These are phyloP conservation scores for Romanogobio albipinnatus DNA, from an alignment of 2,113 vertebrate species.

Conservation along the genomic window DNA sequence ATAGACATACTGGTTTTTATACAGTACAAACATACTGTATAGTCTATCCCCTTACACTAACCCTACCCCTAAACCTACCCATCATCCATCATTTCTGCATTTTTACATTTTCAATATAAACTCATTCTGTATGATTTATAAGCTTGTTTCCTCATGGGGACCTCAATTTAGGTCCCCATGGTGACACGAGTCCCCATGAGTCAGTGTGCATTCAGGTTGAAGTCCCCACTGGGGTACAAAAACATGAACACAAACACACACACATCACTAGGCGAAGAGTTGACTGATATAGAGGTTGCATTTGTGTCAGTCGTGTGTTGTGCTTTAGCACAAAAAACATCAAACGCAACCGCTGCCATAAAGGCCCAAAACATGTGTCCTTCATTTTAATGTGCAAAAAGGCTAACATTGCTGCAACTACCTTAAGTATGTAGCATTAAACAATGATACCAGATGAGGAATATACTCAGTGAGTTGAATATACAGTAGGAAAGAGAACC, in stretches of 20 bases:
- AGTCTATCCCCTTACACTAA: no score
- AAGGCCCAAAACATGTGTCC: not conserved
- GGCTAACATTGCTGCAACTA: not conserved
- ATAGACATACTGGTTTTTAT: no score
- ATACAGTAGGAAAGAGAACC: not conserved
- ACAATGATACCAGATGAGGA: not conserved
- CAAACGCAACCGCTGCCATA: not conserved
- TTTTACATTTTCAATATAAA: no score
- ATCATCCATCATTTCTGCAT: no score
- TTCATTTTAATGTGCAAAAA: constrained; percentile 2
- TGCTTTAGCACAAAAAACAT: constrained; percentile 4
- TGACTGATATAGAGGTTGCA: constrained; percentile 16
- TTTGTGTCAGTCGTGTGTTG: constrained; percentile 6
- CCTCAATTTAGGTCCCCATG: no score
- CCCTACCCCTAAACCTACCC: no score
- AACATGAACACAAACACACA: constrained; percentile 7
- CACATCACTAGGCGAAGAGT: constrained; percentile 2
- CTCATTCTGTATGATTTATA: no score
- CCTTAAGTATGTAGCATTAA: not conserved
- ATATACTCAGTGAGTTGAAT: not conserved
- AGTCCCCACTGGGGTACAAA: no score
- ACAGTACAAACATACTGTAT: no score
- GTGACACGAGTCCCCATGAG: no score
- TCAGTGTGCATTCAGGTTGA: no score
- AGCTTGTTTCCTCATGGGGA: no score